phyloP scores from a whole-genome alignment of 2,113 vertebrate species.

The Proteles cristata region DNA sequence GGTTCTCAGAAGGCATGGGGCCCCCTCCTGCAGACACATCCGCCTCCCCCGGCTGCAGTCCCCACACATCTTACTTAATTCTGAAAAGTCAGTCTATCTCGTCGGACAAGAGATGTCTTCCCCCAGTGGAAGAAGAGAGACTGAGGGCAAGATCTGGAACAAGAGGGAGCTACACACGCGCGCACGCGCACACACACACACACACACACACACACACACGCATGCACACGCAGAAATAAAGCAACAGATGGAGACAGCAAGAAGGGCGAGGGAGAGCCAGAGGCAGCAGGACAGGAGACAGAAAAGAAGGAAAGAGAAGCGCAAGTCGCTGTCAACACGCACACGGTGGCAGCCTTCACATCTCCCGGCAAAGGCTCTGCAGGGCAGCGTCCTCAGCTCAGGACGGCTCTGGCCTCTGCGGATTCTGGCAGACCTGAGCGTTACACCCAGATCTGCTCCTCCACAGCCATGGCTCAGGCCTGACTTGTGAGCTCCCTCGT shows the following conservation, averaged over 20 bases:
- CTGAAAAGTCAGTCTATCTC: background rate
- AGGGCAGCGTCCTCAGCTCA: background rate
- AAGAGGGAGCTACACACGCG: background rate
- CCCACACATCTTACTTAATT: background rate
- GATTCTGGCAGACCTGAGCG: background rate
- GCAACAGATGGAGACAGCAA: background rate
- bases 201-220: background rate
- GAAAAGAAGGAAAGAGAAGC: background rate
- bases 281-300: background rate
- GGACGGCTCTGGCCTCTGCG: background rate
- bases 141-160: background rate
- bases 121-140: background rate
- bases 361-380: background rate
- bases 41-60: background rate
- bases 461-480: background rate
- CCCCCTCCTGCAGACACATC: background rate
- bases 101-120: background rate
- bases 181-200: too few species aligned
- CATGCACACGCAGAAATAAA: background rate
- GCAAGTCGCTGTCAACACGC: background rate
- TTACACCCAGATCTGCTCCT: background rate
- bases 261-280: background rate
- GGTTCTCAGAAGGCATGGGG: background rate
- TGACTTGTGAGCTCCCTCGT: background rate
- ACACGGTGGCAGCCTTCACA: background rate